Conservation (phyloP, 2,113 vertebrate species). For the Takifugu bimaculatus region DNA sequence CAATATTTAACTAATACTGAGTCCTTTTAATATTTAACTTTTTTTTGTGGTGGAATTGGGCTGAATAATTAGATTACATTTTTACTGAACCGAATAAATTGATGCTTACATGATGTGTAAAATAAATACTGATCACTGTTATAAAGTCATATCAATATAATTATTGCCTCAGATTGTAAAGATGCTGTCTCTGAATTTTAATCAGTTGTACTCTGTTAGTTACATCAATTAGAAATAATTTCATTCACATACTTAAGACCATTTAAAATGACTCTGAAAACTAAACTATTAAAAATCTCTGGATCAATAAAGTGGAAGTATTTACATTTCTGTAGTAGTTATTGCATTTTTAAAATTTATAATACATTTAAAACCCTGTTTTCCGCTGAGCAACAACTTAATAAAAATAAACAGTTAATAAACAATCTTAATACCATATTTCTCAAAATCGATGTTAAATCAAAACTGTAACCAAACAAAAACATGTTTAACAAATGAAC, state of each 20-base stretch:
- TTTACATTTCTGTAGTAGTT: conserved; percentile 59
- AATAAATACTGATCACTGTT: too few relatives aligned
- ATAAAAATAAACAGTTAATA: conserved; percentile 39
- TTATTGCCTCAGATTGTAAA: neutral
- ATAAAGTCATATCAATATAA: neutral
- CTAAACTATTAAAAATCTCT: neutral
- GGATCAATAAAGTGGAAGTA: conserved; percentile 47
- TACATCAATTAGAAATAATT: conserved; percentile 11
- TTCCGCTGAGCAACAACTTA: conserved; percentile 36
- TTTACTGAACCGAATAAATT: too few relatives aligned
- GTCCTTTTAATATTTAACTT: too few relatives aligned
- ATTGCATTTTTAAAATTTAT: conserved; percentile 67
- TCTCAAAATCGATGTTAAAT: conserved; percentile 36
- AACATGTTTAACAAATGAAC: neutral
- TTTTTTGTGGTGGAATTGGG: too few relatives aligned
- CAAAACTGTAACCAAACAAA: conserved; percentile 37
- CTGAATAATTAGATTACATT: too few relatives aligned
- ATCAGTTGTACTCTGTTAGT: conserved; percentile 41
- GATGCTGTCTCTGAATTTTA: neutral
- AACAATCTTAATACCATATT: conserved; percentile 49
- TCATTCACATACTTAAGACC: conserved; percentile 25
- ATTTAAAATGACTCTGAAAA: conserved; percentile 32
- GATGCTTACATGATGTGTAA: too few relatives aligned
- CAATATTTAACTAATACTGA: too few relatives aligned
- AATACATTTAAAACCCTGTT: conserved; percentile 61